Evolutionary conservation across 2,797 vertebrate species (phyloP), one percentile per base, ranked within the genome.

Genomic region (Rhincodon typus): DNA sequence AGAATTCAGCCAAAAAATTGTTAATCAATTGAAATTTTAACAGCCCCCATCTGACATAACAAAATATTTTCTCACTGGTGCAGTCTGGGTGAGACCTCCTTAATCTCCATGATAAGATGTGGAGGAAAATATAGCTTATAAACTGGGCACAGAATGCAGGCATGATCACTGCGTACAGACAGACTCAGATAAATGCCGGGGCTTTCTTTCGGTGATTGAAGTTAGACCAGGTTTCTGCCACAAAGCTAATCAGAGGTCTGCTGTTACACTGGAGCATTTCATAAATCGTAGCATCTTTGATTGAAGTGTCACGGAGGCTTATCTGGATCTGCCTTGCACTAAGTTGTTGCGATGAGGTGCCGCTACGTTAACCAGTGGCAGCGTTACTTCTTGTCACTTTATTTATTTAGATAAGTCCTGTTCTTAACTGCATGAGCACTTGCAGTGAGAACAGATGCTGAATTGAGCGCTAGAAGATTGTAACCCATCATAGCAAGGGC

Each of bases 251-350:
- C 57, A 38, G 34, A 67, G 34, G 57, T 91, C n/a, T n/a, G 62
- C 90, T 69, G 3, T 67, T 93, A 25, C 66, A 93, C 17, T 42
- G 57, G 88, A 34, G 67, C 57, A 38, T 69, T 67, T 69, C 62
- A 93, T 93, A 93, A 69, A 93, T 69, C n/a, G 25, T 23, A 27
- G 62, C 90, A 93, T n/a, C 90, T 93, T 69, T 93, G 88, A 91
- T 91, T 91, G 66, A 69, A 93, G 66, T 93, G 90, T 46, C 66
- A 93, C 2, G 21, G 90, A 93, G n/a, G 66, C 38, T 93, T 69
- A 69, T 69, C 90, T 69, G n/a, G 90, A 93, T 93, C 66, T 93
- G 90, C 90, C 66, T 62, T 93, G 90, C 90, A 25, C n/a, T 69
- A n/a, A 66, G n/a, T 21, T 93, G 90, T 67, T 93, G 66, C 25